Evolutionary conservation across 2,888 invertebrate genomes (phyloP).

Genomic region (Lasioglossum vierecki): DNA sequence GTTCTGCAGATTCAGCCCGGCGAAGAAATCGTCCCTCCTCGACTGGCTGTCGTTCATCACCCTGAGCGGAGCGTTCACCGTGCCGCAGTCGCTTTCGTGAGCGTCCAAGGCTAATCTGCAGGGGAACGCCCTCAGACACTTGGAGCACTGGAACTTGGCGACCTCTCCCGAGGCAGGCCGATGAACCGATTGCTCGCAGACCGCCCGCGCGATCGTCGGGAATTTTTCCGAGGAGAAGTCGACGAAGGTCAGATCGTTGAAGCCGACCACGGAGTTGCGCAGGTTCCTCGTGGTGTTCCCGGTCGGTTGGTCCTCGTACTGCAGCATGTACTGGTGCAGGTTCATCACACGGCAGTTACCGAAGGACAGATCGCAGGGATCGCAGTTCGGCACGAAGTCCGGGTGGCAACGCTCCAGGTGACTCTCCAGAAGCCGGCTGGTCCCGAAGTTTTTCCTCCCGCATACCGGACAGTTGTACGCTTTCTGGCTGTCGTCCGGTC

Average conservation of each 20-base stretch:
- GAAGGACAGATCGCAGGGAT: slow-evolving; percentile 90
- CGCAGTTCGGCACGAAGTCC: slow-evolving; percentile 89
- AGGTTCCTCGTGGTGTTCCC: slow-evolving; percentile 68
- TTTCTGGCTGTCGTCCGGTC: slow-evolving; percentile 49
- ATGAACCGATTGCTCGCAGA: slow-evolving; percentile 89
- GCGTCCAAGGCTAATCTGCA: slow-evolving; percentile 88
- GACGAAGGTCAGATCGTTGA: slow-evolving; percentile 90
- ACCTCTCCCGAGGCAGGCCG: slow-evolving; percentile 85
- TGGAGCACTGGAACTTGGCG: slow-evolving; percentile 89
- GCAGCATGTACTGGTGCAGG: slow-evolving; percentile 88
- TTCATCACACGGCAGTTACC: slow-evolving; percentile 90
- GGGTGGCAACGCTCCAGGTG: slow-evolving; percentile 89
- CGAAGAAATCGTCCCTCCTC: slow-evolving; percentile 91
- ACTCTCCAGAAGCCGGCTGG: slow-evolving; percentile 86
- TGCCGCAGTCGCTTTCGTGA: slow-evolving; percentile 86
- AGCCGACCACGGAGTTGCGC: slow-evolving; percentile 87
- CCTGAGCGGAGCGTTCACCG: slow-evolving; percentile 23
- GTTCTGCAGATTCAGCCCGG: slow-evolving; percentile 91
- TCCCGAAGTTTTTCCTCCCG: slow-evolving; percentile 86
- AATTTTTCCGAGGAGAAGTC: slow-evolving; percentile 93
- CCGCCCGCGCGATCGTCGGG: slow-evolving; percentile 90
- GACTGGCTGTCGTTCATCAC: slow-evolving; percentile 85
- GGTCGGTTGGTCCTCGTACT: slow-evolving; percentile 80
- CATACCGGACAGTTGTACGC: slow-evolving; percentile 87
- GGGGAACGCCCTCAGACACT: slow-evolving; percentile 90